phyloP scores from a whole-genome alignment of 2,797 vertebrate genomes.

The Anableps anableps region DNA sequence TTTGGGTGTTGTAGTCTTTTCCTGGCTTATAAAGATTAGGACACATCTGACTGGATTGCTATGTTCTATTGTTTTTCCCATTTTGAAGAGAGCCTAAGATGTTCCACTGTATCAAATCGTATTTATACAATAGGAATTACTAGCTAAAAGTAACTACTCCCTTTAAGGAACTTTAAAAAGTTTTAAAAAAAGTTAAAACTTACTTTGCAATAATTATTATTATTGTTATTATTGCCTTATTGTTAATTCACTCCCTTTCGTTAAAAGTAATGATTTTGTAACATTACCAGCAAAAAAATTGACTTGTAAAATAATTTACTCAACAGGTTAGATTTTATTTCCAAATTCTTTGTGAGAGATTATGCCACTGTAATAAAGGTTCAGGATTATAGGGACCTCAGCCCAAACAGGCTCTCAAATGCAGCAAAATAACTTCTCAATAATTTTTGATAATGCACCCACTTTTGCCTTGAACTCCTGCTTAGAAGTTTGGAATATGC shows the following conservation, averaged over 20 bases:
- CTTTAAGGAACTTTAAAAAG: neutral
- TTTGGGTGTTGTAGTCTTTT: neutral
- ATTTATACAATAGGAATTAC: neutral
- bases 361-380: neutral
- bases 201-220: no score
- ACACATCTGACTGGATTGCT: neutral
- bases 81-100: neutral
- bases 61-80: neutral
- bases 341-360: neutral
- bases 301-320: neutral
- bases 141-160: neutral
- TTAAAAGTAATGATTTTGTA: neutral
- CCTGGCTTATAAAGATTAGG: neutral
- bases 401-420: no score
- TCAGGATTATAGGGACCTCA: no score
- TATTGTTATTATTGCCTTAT: no score
- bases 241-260: no score
- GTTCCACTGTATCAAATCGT: neutral
- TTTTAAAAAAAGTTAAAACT: neutral
- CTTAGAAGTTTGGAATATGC: neutral
- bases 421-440: no score
- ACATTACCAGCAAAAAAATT: neutral
- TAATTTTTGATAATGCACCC: no score
- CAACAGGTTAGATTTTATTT: neutral
- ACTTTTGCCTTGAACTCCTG: neutral